Conservation (phyloP, 2,113 vertebrate species). For the Gila orcuttii region DNA sequence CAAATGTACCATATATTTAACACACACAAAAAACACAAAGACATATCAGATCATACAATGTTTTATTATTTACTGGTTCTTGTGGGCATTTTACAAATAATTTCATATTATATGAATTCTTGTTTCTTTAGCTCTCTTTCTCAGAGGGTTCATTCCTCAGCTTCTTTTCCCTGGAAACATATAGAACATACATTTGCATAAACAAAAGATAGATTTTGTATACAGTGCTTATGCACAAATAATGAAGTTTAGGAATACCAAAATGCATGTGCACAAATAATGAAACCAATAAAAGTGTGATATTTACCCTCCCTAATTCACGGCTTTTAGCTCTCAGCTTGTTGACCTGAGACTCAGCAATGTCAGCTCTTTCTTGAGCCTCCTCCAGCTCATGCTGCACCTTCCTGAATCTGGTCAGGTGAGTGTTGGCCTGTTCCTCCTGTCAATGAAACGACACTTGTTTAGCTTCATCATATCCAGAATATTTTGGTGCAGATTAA, state of each 20-base stretch:
- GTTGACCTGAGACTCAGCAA: constrained; percentile 75
- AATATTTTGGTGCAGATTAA: background rate
- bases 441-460: constrained; percentile 36
- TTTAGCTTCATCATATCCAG: background rate
- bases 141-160: constrained; percentile 55
- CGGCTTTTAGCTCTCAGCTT: constrained; percentile 80
- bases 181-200: background rate
- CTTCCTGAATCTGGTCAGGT: constrained; percentile 65
- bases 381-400: constrained; percentile 76
- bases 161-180: constrained; percentile 70
- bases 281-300: background rate
- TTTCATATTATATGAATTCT: constrained; percentile 73
- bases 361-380: constrained; percentile 74
- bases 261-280: background rate
- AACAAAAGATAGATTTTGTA: background rate
- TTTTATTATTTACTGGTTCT: constrained; percentile 62
- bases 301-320: constrained; percentile 73
- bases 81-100: constrained; percentile 58
- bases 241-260: background rate
- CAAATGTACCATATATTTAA: background rate
- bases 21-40: background rate
- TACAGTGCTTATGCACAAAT: background rate
- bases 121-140: constrained; percentile 40
- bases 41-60: background rate
- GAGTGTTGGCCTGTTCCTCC: constrained; percentile 62